A percentile compares a stretch with the other conserved stretches of the same genome.
Evolutionary conservation across 1,140 invertebrate species (phyloP).

Genomic region (Ips nitidus): DNA sequence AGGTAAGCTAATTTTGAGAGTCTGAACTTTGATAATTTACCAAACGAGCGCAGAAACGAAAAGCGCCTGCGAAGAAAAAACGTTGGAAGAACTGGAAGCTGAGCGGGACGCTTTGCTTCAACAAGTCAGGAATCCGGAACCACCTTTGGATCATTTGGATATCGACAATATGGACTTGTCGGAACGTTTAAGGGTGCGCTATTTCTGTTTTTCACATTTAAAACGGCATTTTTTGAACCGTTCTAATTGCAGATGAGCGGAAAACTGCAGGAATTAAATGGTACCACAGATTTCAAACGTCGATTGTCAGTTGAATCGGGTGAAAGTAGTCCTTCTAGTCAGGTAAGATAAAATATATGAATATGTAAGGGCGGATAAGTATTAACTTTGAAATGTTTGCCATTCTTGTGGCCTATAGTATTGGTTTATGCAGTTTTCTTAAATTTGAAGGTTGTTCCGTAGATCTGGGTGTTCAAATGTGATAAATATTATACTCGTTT

Average conservation of each 20-base stretch:
- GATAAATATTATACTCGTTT: not conserved
- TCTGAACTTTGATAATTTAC: not conserved
- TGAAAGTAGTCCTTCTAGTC: constrained; percentile 52
- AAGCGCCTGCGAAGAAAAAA: constrained; percentile 37
- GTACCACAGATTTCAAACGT: constrained; percentile 34
- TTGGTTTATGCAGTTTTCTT: too few species aligned
- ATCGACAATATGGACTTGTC: constrained; percentile 12
- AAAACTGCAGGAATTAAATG: constrained; percentile 40
- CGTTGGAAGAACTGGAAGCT: constrained; percentile 41
- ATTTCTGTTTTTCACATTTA: not conserved
- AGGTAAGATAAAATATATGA: constrained; percentile 34
- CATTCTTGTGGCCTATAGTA: too few species aligned
- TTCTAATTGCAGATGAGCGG: not conserved
- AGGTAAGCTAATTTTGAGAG: constrained; percentile 7
- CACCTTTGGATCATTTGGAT: constrained; percentile 27
- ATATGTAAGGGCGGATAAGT: not conserved
- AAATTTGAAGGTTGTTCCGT: too few species aligned
- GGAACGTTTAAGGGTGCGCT: not conserved
- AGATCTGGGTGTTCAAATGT: not conserved
- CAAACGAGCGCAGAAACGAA: constrained; percentile 27
- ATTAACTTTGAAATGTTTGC: not conserved
- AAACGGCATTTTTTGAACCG: too few species aligned
- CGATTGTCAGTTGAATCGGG: constrained; percentile 52
- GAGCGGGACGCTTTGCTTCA: constrained; percentile 43
- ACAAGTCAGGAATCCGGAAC: constrained; percentile 40